A percentile compares a stretch with the other conserved stretches of the same genome.
phyloP scores from a whole-genome alignment of 2,888 invertebrate species.

The Icerya purchasi region DNA sequence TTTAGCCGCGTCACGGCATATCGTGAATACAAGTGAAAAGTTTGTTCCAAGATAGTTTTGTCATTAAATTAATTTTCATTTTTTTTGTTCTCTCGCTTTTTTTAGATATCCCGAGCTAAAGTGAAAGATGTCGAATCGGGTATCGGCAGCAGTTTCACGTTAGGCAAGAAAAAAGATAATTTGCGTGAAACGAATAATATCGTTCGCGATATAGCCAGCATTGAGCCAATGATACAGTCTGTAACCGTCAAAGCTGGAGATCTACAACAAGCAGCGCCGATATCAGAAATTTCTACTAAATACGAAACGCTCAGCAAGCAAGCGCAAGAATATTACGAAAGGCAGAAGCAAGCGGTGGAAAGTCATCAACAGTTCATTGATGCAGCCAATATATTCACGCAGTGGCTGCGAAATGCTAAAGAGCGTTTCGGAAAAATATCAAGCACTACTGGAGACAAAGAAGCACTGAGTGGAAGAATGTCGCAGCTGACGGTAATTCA shows the following conservation, averaged over 20 bases:
- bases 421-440: conserved; percentile 79
- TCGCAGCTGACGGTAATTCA: conserved; percentile 44
- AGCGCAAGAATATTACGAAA: conserved; percentile 70
- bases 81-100: too few relatives aligned
- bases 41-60: too few relatives aligned
- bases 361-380: conserved; percentile 82
- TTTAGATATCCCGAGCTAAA: conserved; percentile 44
- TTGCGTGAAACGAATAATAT: conserved; percentile 79
- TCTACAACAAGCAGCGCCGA: conserved; percentile 72
- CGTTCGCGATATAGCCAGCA: conserved; percentile 87
- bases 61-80: too few relatives aligned
- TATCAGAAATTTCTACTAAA: conserved; percentile 74
- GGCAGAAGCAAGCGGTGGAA: conserved; percentile 72
- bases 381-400: conserved; percentile 71
- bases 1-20: too few relatives aligned
- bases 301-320: conserved; percentile 76
- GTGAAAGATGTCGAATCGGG: conserved; percentile 41
- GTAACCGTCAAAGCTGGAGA: conserved; percentile 83
- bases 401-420: conserved; percentile 78
- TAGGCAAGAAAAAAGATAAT: conserved; percentile 71
- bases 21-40: too few relatives aligned
- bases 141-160: conserved; percentile 51
- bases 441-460: conserved; percentile 78
- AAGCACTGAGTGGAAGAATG: conserved; percentile 64
- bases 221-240: conserved; percentile 92